phyloP scores from a whole-genome alignment of 2,888 invertebrate genomes.

The Ecdyonurus torrentis region DNA sequence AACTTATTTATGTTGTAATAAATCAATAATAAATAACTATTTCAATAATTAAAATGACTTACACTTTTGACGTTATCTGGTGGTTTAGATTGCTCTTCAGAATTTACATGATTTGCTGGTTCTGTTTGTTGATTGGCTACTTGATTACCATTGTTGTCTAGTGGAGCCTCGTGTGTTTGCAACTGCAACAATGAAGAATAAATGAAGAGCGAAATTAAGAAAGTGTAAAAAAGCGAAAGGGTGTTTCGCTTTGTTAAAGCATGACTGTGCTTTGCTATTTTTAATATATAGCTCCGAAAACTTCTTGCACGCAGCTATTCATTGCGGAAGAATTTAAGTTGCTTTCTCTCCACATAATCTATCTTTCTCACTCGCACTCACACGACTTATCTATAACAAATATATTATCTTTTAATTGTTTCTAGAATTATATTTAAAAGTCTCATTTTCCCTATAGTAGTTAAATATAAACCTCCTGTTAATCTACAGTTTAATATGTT shows the following conservation, averaged over 20 bases:
- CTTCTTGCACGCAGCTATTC: neutral
- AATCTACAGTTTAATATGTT: too few relatives aligned
- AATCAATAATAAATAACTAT: too few relatives aligned
- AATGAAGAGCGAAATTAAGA: neutral
- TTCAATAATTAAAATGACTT: too few relatives aligned
- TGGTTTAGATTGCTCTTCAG: neutral
- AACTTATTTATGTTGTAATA: too few relatives aligned
- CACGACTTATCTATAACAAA: too few relatives aligned
- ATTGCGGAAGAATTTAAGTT: neutral
- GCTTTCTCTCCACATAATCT: too few relatives aligned
- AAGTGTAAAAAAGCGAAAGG: neutral
- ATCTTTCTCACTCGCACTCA: too few relatives aligned
- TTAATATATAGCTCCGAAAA: neutral
- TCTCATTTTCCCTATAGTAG: too few relatives aligned
- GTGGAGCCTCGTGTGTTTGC: neutral
- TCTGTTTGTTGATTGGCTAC: neutral
- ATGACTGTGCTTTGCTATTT: neutral
- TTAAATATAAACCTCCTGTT: too few relatives aligned
- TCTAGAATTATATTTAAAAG: too few relatives aligned
- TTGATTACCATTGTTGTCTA: conserved; percentile 3
- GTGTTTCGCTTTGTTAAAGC: neutral
- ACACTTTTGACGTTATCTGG: neutral
- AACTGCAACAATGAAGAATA: neutral
- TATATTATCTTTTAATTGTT: too few relatives aligned
- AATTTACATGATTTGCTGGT: neutral